phyloP scores from a whole-genome alignment of 2,888 invertebrate species.

The Dynastes tityus region DNA sequence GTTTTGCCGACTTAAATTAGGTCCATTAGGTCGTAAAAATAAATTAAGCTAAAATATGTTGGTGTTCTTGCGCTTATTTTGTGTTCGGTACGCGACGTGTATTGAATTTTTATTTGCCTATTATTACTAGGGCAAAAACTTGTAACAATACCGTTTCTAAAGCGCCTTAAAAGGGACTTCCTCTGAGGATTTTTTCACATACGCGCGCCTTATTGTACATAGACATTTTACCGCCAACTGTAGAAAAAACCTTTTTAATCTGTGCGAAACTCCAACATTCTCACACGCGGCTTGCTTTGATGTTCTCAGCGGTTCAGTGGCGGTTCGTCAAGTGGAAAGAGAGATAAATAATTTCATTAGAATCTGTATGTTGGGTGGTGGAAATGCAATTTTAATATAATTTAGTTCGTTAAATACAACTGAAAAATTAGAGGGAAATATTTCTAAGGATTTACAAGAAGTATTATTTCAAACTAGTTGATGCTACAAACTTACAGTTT shows the following conservation, averaged over 20 bases:
- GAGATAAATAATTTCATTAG: too few species aligned
- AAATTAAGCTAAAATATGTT: too few species aligned
- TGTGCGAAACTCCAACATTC: conserved; percentile 22
- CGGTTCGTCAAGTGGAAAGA: not conserved
- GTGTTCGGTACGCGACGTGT: not conserved
- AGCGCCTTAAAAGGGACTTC: conserved; percentile 16
- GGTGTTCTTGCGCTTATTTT: not conserved
- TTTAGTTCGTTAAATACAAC: too few species aligned
- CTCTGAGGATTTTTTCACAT: conserved; percentile 9
- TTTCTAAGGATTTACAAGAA: too few species aligned
- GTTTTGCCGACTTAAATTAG: too few species aligned
- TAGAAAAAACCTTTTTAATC: conserved; percentile 22
- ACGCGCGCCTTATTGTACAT: conserved; percentile 7
- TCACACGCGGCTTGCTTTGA: conserved; percentile 35
- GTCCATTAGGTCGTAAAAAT: too few species aligned
- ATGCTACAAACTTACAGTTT: too few species aligned
- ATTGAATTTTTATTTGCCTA: not conserved
- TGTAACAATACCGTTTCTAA: conserved; percentile 23
- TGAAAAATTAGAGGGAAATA: too few species aligned
- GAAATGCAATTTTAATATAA: too few species aligned
- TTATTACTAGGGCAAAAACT: not conserved
- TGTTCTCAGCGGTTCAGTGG: conserved; percentile 5
- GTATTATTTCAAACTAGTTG: too few species aligned
- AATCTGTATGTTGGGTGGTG: too few species aligned
- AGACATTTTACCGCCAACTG: not conserved